These are phyloP conservation scores for Acheta domesticus DNA, from an alignment of 2,888 invertebrate species.

Conservation along the genomic window DNA sequence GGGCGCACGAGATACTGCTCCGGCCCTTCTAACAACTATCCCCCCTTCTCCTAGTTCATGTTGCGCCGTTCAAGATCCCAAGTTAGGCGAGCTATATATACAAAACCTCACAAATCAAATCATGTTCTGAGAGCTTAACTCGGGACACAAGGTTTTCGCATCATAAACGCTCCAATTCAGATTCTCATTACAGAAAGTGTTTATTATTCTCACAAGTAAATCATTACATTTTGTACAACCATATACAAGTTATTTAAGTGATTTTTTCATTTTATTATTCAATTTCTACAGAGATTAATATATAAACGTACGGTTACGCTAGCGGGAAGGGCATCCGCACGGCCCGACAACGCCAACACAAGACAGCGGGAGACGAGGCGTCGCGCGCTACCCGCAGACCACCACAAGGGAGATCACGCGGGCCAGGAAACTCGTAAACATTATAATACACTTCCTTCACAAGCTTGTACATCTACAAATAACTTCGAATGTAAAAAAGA, in stretches of 20 bases:
- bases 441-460: conserved; percentile 24
- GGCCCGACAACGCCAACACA: conserved; percentile 20
- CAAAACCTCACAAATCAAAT: no score
- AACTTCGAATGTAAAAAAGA: conserved; percentile 22
- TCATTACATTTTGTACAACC: conserved; percentile 53
- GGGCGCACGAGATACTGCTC: no score
- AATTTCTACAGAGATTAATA: conserved; percentile 35
- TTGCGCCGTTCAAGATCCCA: no score
- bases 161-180: background rate
- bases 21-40: no score
- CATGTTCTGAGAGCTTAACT: no score
- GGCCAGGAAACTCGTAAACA: background rate
- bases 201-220: conserved; percentile 43
- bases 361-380: background rate
- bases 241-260: conserved; percentile 47
- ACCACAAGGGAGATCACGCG: background rate
- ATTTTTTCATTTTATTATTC: conserved; percentile 30
- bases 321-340: background rate
- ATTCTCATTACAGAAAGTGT: conserved; percentile 37
- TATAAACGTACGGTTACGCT: conserved; percentile 25
- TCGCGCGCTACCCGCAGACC: background rate
- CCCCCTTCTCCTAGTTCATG: no score
- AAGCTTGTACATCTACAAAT: conserved; percentile 20
- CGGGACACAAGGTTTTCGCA: no score
- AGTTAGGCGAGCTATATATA: no score